Base-by-base conservation (phyloP, 2,797 vertebrate genomes). In the Nannoperca obscura region DNA sequence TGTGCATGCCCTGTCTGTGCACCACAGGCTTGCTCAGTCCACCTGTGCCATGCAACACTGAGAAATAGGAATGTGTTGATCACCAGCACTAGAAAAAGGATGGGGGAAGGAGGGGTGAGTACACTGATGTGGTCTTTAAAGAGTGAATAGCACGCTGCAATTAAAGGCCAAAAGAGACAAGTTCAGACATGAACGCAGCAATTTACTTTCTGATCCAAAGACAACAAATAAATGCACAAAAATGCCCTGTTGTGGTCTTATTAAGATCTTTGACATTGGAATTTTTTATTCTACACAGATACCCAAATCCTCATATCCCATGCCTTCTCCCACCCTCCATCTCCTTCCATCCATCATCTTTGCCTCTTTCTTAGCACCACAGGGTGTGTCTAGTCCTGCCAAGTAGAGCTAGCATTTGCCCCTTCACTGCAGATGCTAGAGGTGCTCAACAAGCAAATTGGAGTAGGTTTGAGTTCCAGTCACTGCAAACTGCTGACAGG, bases 11-110 rank as follows among this genome's bases (percentile, higher is more conserved):
- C 86, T 84, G 85, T 88, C 69, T 40, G 86, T 46, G 46, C 80
- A 86, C 84, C 84, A 80, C 66, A 17, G 78, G 71, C 88, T 77
- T 65, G 60, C 76, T 87, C 87, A 83, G 90, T 92, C 92, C 94
- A 96, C 94, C 95, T 95, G 94, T 94, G 91, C 90, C 92, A 94
- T 94, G 94, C 91, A 93, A 93, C 91, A 93, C 68, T 93, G 92
- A 91, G 76, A 86, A 92, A 92, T 74, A 93, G 94, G 95, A 95
- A 95, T 95, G 93, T 88, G 52, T 80, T 70, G 64, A 91, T 92
- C 87, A 94, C 87, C 75, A 17, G 80, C 64, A 85, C 79, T 87
- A 75, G 79, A 75, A 67, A 69, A 73, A 82, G n/a, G n/a, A 75
- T 61, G 47, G 58, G 62, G 71, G 34, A 68, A 71, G 34, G 63